Base-by-base conservation (phyloP, 2,797 vertebrate genomes). In the Ceryle rudis region DNA sequence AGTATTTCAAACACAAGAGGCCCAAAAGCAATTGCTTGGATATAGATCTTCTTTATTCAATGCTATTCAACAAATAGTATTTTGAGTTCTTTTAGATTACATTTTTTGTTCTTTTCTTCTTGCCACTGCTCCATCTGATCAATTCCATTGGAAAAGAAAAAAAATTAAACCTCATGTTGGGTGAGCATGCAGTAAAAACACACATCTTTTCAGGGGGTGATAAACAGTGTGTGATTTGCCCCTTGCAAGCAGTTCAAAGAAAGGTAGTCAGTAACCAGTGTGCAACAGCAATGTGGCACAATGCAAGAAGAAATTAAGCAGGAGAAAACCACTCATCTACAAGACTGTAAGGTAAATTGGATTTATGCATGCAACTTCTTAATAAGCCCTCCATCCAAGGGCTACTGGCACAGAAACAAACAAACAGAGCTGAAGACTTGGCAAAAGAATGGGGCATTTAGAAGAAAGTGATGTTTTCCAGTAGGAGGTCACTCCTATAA, bases 1-100 rank as follows among this genome's bases (percentile, higher is more conserved):
- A 88, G 35, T 35, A 65, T 65, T 86, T 90, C 33, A 74, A 84
- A 81, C n/a, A 77, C 42, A 70, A 65, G 42, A 95, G 39, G n/a
- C 25, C 10, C 41, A 47, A 87, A 89, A 67, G 8, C 33, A 85
- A 67, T 60, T 85, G 51, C 35, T 37, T 77, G 64, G 42, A 85
- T 85, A 87, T 60, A 60, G 25, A 87, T 73, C n/a, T 83, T 83
- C 51, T 54, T 72, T 77, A 70, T 55, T 73, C 64, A 82, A 0
- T 31, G 21, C 46, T 91, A 51, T 77, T 60, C 51, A 89, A 19
- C 64, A 82, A 84, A 82, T 0, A 78, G 42, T 44, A 57, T 73
- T 88, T 60, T 58, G 60, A 87, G 52, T 67, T 22, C 52, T 57
- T 4, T 46, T 55, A 73, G 29, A 90, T 73, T 7, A 21, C n/a